Conservation (phyloP, 2,113 vertebrate genomes). For the Aldabrachelys gigantea region DNA sequence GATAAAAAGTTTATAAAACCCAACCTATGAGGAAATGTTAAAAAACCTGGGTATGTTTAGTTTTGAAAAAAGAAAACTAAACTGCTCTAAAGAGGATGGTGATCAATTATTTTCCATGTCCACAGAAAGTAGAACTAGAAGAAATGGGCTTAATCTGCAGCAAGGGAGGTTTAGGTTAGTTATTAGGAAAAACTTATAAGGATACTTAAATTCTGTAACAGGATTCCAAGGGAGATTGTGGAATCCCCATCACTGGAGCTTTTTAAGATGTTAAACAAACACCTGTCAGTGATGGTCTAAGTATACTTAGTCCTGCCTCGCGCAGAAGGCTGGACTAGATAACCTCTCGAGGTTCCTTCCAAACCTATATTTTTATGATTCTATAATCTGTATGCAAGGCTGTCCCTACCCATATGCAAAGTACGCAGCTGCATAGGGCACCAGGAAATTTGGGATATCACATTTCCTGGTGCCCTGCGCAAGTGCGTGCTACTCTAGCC, state of each 20-base stretch:
- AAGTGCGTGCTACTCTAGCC: too few species aligned
- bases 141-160: not conserved
- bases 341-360: not conserved
- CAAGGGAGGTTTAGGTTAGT: not conserved
- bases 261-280: too few species aligned
- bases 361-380: not conserved
- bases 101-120: not conserved
- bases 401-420: too few species aligned
- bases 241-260: too few species aligned
- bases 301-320: not conserved
- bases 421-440: too few species aligned
- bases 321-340: not conserved
- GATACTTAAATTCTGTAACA: not conserved
- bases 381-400: not conserved
- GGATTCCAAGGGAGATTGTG: not conserved
- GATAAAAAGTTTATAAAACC: not conserved
- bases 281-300: too few species aligned
- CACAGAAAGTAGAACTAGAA: not conserved
- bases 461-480: too few species aligned
- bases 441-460: too few species aligned
- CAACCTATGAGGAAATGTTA: not conserved
- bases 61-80: not conserved
- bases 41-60: not conserved
- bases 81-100: not conserved
- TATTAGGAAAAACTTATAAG: not conserved